These are phyloP conservation scores for Trachelus iudaicus DNA, from an alignment of 2,888 invertebrate species.

Conservation along the genomic window DNA sequence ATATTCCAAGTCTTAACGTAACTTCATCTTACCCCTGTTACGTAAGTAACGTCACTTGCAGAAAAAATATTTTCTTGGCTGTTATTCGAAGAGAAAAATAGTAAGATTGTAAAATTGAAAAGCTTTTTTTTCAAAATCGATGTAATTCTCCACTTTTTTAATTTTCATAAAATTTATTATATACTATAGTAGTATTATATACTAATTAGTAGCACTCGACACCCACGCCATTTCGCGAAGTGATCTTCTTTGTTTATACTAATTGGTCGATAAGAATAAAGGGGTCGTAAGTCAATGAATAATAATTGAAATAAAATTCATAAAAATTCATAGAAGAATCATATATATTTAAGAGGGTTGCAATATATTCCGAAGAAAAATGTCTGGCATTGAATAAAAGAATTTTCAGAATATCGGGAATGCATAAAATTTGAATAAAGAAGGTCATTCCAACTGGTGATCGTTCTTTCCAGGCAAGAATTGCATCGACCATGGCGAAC, in stretches of 20 bases:
- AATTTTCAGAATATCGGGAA: neutral
- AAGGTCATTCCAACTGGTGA: neutral
- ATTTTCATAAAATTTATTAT: neutral
- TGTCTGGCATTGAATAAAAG: neutral
- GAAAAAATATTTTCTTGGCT: too few species aligned
- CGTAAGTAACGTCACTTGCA: neutral
- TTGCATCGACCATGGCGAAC: neutral
- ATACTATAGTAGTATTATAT: too few species aligned
- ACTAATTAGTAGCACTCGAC: neutral
- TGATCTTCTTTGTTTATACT: neutral
- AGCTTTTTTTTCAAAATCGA: neutral
- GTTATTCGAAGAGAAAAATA: too few species aligned
- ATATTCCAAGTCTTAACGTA: neutral
- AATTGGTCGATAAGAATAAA: neutral
- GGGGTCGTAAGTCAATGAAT: neutral
- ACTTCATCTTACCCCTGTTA: neutral
- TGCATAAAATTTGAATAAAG: neutral
- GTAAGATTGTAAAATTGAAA: too few species aligned
- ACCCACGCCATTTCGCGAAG: neutral
- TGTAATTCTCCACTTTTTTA: neutral
- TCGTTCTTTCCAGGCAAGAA: neutral
- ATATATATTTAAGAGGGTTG: neutral
- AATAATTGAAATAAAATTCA: neutral
- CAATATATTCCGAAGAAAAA: neutral
- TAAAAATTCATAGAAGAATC: neutral